Conservation (phyloP, 2,888 invertebrate species). For the Noctua janthe region DNA sequence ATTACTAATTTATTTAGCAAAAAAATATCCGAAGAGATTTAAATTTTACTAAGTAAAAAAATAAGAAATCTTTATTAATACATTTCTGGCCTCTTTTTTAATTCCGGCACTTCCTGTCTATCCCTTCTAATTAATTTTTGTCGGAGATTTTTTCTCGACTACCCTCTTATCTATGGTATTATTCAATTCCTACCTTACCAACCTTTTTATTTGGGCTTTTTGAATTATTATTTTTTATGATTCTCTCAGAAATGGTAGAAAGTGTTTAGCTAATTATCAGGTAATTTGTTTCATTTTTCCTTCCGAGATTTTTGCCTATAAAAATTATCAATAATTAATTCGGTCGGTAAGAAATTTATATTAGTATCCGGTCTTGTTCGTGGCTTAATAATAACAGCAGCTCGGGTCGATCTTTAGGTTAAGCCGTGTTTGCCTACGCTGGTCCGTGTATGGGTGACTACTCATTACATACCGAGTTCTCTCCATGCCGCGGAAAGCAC, state of each 20-base stretch:
- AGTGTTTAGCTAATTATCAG: conserved; percentile 26
- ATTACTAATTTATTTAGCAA: not conserved
- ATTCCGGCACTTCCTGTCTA: conserved; percentile 54
- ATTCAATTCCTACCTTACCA: conserved; percentile 43
- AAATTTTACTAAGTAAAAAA: not conserved
- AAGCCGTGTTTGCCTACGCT: too few species aligned
- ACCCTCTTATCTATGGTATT: conserved; percentile 34
- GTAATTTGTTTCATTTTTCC: conserved; percentile 32
- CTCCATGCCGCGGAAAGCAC: too few species aligned
- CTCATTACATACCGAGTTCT: too few species aligned
- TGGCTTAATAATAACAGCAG: too few species aligned
- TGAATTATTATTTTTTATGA: conserved; percentile 4
- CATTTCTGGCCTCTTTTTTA: conserved; percentile 27
- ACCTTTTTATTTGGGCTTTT: conserved; percentile 19
- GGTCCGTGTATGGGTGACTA: too few species aligned
- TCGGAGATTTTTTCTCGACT: conserved; percentile 39
- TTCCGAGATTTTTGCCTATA: not conserved
- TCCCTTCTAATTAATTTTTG: conserved; percentile 62
- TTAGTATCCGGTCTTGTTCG: not conserved
- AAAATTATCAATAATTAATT: conserved; percentile 4
- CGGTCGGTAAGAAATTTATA: not conserved
- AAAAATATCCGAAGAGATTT: not conserved
- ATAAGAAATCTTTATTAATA: conserved; percentile 35
- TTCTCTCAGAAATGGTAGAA: conserved; percentile 6
- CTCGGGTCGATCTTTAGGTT: too few species aligned